These are phyloP conservation scores for Drosophila tani DNA, from an alignment of 1,140 invertebrate genomes.

Conservation along the genomic window DNA sequence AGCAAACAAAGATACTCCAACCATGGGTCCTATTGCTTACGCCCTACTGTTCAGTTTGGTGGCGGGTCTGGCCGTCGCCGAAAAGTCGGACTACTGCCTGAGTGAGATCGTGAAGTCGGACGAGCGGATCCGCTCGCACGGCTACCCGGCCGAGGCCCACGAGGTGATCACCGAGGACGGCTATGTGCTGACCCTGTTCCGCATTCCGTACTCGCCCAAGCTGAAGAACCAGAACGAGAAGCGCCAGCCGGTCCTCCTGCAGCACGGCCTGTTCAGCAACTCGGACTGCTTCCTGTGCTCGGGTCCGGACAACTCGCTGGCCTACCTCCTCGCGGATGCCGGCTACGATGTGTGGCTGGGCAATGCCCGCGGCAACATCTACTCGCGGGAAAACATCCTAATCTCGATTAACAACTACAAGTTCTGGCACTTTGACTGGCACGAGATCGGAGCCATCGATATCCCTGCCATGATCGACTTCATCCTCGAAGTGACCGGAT, in stretches of 20 bases:
- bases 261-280: conserved; percentile 77
- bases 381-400: conserved; percentile 86
- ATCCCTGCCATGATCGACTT: conserved; percentile 89
- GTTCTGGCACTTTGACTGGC: conserved; percentile 87
- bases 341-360: conserved; percentile 91
- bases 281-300: conserved; percentile 66
- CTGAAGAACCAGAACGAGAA: conserved; percentile 41
- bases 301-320: conserved; percentile 68
- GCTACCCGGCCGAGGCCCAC: conserved; percentile 65
- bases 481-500: conserved; percentile 86
- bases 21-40: conserved; percentile 43
- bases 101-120: conserved; percentile 53
- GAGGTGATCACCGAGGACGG: conserved; percentile 62
- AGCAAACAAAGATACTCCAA: conserved; percentile 31
- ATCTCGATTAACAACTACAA: conserved; percentile 81
- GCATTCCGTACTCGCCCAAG: conserved; percentile 72
- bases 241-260: conserved; percentile 58
- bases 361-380: conserved; percentile 89
- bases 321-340: conserved; percentile 89
- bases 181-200: conserved; percentile 67
- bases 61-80: conserved; percentile 28
- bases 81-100: conserved; percentile 36
- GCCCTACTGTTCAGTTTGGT: conserved; percentile 39
- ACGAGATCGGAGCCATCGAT: conserved; percentile 90
- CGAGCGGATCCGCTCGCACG: conserved; percentile 61